phyloP scores from a whole-genome alignment of 2,888 invertebrate species.

The Balanococcus diminutus region DNA sequence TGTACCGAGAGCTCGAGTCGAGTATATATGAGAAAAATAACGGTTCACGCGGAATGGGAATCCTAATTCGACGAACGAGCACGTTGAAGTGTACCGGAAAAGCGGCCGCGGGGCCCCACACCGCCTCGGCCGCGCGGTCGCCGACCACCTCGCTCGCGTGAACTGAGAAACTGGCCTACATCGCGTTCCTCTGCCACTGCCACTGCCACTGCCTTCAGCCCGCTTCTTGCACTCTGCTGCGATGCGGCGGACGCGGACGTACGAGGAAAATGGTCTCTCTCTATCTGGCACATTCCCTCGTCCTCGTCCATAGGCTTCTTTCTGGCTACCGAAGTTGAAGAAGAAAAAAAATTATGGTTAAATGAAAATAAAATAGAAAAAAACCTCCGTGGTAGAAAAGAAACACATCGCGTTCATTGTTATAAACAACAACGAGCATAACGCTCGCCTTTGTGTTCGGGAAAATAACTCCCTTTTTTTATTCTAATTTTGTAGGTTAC shows the following conservation, averaged over 20 bases:
- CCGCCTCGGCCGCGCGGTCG: too few relatives aligned
- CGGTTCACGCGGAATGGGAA: background rate
- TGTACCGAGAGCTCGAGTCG: too few relatives aligned
- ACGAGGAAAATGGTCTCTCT: background rate
- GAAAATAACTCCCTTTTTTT: slow-evolving; percentile 5
- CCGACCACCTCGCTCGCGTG: background rate
- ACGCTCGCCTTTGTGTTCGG: background rate
- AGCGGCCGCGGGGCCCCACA: background rate
- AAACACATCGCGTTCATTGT: background rate
- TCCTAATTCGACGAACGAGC: background rate
- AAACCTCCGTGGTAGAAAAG: background rate
- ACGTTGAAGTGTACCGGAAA: slow-evolving; percentile 12
- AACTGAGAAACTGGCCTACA: background rate
- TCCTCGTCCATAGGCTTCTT: too few relatives aligned
- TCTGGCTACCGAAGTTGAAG: background rate
- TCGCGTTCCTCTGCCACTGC: too few relatives aligned
- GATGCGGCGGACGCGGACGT: background rate
- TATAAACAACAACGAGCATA: background rate
- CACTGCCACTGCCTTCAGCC: too few relatives aligned
- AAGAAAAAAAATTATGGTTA: background rate
- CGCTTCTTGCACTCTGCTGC: too few relatives aligned
- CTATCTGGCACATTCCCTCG: background rate
- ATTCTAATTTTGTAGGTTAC: background rate
- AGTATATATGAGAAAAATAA: background rate
- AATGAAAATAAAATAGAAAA: background rate